Evolutionary conservation across 2,797 vertebrate genomes (phyloP), one percentile per base, ranked within the genome.

Genomic region (Glossophaga mutica): DNA sequence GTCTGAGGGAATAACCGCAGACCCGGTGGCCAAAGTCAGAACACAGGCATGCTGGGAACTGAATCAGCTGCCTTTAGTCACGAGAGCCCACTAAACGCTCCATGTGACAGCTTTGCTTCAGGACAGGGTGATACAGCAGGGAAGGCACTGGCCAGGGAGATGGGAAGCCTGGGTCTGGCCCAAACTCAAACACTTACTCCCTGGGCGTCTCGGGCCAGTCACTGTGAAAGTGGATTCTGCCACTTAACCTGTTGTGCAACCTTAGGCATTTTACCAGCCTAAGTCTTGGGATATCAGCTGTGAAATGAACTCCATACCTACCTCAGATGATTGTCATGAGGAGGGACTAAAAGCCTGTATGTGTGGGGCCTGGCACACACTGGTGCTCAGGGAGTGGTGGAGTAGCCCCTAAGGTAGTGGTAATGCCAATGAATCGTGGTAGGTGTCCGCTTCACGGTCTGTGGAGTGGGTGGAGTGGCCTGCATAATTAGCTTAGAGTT

Each of bases 51-150:
- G 42, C 70, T 52, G 79, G 59, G 74, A 83, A 46, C 26, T 34
- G 1, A 44, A 44, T 93, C 94, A 94, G 83, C 76, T 81, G 83
- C 74, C 76, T 79, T 42, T 26, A 57, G 93, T 93, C 97, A 96
- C 0, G 1, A 77, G 94, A 76, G 5, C 34, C 48, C 50, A 8
- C 9, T 44, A 44, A 59, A 32, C 1, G 7, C 9, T 34, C 32
- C 91, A 32, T 18, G 62, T 85, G 62, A 78, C 62, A 70, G 68
- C 34, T 59, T 94, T 50, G 16, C 70, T 42, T 77, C 73, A 85
- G n/a, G 55, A 73, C 71, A 42, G 42, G 94, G 57, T 9, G 12
- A 24, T 55, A 68, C 3, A n/a, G 11, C 26, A 52, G 74, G 65
- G 48, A 76, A 71, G 55, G 26, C 62, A 34, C 44, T 24, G 15